Conservation (phyloP, 2,888 invertebrate genomes). For the Caenorhabditis angaria region DNA sequence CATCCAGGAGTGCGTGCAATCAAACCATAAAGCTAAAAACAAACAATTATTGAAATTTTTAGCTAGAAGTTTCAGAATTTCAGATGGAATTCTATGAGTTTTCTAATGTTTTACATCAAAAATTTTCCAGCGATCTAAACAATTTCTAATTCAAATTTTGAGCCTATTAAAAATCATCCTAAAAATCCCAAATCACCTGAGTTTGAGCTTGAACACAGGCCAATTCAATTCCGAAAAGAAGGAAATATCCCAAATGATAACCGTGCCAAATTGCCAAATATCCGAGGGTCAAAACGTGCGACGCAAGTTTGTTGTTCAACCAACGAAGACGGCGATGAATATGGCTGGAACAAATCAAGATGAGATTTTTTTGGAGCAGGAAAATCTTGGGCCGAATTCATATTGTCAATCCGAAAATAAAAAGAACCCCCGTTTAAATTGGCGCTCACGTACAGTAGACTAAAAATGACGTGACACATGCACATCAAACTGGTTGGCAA, state of each 20-base stretch:
- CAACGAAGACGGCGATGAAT: conserved; percentile 92
- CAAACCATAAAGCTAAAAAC: conserved; percentile 61
- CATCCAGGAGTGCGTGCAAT: conserved; percentile 63
- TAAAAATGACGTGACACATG: too few species aligned
- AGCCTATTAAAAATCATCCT: background rate
- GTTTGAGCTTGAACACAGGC: conserved; percentile 86
- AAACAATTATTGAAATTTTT: conserved; percentile 3
- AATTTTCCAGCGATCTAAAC: background rate
- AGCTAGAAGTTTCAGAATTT: background rate
- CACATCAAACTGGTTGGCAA: too few species aligned
- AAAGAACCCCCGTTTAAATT: too few species aligned
- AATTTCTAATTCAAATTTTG: background rate
- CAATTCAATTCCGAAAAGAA: conserved; percentile 91
- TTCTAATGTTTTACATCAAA: background rate
- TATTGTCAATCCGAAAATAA: too few species aligned
- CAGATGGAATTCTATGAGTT: background rate
- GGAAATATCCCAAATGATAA: conserved; percentile 90
- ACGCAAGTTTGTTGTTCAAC: conserved; percentile 82
- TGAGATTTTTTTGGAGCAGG: too few species aligned
- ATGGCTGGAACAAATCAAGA: conserved; percentile 74
- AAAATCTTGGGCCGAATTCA: too few species aligned
- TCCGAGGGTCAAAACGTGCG: conserved; percentile 83
- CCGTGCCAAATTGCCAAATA: conserved; percentile 97
- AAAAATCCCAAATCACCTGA: conserved; percentile 78
- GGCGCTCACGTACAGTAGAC: too few species aligned